These are phyloP conservation scores for Agonopterix subpropinquella DNA, from an alignment of 2,888 invertebrate genomes.

Conservation along the genomic window DNA sequence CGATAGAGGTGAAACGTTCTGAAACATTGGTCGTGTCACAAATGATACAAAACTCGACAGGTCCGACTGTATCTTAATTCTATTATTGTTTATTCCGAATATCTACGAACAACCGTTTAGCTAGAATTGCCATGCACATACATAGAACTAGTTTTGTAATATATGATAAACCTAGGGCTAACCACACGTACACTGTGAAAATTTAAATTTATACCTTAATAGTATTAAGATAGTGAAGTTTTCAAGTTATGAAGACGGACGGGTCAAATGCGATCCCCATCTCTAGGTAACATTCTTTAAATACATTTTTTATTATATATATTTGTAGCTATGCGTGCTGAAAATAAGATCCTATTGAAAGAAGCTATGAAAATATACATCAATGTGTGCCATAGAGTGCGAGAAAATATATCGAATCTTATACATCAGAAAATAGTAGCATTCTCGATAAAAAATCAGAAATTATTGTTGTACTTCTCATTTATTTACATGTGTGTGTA, in stretches of 20 bases:
- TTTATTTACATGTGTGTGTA: conserved; percentile 62
- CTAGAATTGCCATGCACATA: conserved; percentile 69
- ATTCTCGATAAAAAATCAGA: conserved; percentile 62
- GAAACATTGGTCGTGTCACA: conserved; percentile 42
- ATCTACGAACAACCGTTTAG: conserved; percentile 69
- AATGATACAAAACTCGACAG: conserved; percentile 36
- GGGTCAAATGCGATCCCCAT: conserved; percentile 47
- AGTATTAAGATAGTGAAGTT: conserved; percentile 44
- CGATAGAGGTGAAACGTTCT: conserved; percentile 13
- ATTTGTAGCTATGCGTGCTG: conserved; percentile 49
- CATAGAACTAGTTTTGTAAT: conserved; percentile 51
- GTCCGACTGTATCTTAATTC: conserved; percentile 42
- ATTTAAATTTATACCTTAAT: conserved; percentile 44
- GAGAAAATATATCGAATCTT: conserved; percentile 58
- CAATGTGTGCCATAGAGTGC: conserved; percentile 54
- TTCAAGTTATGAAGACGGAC: conserved; percentile 32
- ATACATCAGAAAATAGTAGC: conserved; percentile 65
- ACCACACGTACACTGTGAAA: conserved; percentile 65
- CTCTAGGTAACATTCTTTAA: conserved; percentile 16
- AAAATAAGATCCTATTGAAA: conserved; percentile 49
- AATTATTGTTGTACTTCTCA: conserved; percentile 53
- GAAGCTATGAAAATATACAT: conserved; percentile 67
- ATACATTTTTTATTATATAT: conserved; percentile 6
- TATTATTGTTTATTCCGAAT: conserved; percentile 67
- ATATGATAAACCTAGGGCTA: conserved; percentile 58